phyloP scores from a whole-genome alignment of 2,888 invertebrate genomes.

The Rapana venosa region DNA sequence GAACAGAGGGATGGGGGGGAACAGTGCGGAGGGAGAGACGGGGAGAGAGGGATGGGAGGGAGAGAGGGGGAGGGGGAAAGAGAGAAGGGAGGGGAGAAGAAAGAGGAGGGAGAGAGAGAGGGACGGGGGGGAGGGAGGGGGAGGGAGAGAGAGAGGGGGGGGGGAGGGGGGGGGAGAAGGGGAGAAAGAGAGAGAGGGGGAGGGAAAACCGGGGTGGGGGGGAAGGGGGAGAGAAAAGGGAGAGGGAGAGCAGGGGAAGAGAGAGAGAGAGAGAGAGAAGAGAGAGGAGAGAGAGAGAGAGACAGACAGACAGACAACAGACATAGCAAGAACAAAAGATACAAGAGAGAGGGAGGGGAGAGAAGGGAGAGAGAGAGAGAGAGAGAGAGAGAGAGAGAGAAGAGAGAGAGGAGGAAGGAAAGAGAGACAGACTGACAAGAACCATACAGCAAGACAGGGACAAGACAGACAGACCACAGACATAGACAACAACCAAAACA shows the following conservation, averaged over 20 bases:
- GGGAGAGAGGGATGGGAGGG: background rate
- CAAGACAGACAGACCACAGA: too few species aligned
- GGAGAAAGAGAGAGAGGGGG: slow-evolving; percentile 16
- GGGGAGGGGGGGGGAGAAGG: background rate
- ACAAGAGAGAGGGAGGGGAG: slow-evolving; percentile 6
- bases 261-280: slow-evolving; percentile 27
- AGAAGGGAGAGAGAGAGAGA: slow-evolving; percentile 34
- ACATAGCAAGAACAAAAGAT: background rate
- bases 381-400: too few species aligned
- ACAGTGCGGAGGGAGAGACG: background rate
- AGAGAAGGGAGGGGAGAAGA: background rate
- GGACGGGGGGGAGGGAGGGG: too few species aligned
- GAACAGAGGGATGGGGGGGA: too few species aligned
- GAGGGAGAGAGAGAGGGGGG: background rate
- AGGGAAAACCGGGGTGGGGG: background rate
- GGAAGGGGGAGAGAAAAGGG: background rate
- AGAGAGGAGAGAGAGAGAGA: slow-evolving; percentile 25
- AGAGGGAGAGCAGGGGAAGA: background rate
- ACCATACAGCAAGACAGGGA: too few species aligned
- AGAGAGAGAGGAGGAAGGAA: too few species aligned
- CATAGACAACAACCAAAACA: too few species aligned
- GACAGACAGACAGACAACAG: background rate
- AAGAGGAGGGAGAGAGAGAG: background rate
- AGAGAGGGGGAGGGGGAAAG: background rate
- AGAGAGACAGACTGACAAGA: too few species aligned